phyloP scores from a whole-genome alignment of 2,888 invertebrate genomes.

The Lobophora halterata region DNA sequence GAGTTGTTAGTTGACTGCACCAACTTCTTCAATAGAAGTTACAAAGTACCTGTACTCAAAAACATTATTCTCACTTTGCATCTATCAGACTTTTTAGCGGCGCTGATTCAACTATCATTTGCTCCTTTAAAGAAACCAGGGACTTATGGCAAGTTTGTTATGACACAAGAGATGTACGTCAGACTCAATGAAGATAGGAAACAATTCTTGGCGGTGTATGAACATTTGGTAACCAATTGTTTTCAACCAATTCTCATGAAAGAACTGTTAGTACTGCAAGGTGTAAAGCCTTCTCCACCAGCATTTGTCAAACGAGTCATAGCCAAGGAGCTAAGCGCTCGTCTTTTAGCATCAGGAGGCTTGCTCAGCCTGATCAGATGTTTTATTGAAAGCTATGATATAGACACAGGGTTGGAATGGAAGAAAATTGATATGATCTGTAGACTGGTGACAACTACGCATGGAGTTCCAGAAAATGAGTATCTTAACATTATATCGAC shows the following conservation, averaged over 20 bases:
- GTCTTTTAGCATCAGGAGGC: constrained; percentile 82
- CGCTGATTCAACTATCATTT: constrained; percentile 85
- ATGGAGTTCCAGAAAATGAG: constrained; percentile 66
- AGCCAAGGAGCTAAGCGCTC: constrained; percentile 80
- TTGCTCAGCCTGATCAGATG: constrained; percentile 83
- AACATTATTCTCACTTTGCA: constrained; percentile 78
- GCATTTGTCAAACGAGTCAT: constrained; percentile 83
- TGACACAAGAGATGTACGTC: constrained; percentile 80
- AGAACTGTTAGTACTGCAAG: constrained; percentile 85
- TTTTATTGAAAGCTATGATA: constrained; percentile 79
- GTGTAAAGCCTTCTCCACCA: constrained; percentile 75
- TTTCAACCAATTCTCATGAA: constrained; percentile 83
- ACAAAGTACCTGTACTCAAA: constrained; percentile 74
- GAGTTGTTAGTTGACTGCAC: constrained; percentile 72
- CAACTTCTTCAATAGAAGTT: constrained; percentile 70
- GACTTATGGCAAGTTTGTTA: constrained; percentile 59
- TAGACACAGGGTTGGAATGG: constrained; percentile 83
- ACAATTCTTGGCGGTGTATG: constrained; percentile 72
- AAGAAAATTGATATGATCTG: constrained; percentile 84
- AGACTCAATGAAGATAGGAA: constrained; percentile 73
- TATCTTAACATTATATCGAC: constrained; percentile 78
- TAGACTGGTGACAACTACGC: constrained; percentile 81
- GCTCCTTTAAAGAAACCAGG: constrained; percentile 84
- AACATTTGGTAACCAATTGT: constrained; percentile 74
- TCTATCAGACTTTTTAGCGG: constrained; percentile 83